These are phyloP conservation scores for Lasioglossum villosulum DNA, from an alignment of 2,888 invertebrate genomes.

Conservation along the genomic window DNA sequence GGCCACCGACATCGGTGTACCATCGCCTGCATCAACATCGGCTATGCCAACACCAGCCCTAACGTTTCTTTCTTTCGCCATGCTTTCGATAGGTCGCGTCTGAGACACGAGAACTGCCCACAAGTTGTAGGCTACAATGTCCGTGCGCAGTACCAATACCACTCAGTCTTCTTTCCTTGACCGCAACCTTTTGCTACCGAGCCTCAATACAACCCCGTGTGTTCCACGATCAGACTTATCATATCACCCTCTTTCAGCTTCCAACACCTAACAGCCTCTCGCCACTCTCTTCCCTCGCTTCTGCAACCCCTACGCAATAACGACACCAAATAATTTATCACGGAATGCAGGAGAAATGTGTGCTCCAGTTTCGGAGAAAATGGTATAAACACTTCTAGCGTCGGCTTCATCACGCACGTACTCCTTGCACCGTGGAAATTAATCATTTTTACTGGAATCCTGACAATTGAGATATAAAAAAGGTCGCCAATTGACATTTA, in stretches of 20 bases:
- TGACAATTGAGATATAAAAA: too few relatives aligned
- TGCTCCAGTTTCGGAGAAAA: too few relatives aligned
- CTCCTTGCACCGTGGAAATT: too few relatives aligned
- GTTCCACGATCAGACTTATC: slow-evolving; percentile 45
- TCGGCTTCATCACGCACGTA: too few relatives aligned
- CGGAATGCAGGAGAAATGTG: too few relatives aligned
- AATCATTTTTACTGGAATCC: too few relatives aligned
- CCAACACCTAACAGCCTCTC: slow-evolving; percentile 37
- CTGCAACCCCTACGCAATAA: background rate
- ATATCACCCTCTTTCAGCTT: slow-evolving; percentile 33
- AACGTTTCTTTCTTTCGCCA: slow-evolving; percentile 35
- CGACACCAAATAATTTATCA: too few relatives aligned
- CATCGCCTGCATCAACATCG: slow-evolving; percentile 50
- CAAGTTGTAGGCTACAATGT: background rate
- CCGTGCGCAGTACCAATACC: background rate
- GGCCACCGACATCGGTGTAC: slow-evolving; percentile 48
- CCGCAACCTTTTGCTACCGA: background rate
- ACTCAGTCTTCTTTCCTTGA: background rate
- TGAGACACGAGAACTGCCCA: background rate
- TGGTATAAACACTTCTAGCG: too few relatives aligned
- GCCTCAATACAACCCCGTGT: slow-evolving; percentile 2
- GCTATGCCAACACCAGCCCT: slow-evolving; percentile 29
- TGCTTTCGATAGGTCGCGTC: slow-evolving; percentile 33
- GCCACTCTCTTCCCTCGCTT: slow-evolving; percentile 39
- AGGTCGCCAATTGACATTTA: too few relatives aligned